Base-by-base conservation (phyloP, 2,888 invertebrate species). In the Caenorhabditis japonica region DNA sequence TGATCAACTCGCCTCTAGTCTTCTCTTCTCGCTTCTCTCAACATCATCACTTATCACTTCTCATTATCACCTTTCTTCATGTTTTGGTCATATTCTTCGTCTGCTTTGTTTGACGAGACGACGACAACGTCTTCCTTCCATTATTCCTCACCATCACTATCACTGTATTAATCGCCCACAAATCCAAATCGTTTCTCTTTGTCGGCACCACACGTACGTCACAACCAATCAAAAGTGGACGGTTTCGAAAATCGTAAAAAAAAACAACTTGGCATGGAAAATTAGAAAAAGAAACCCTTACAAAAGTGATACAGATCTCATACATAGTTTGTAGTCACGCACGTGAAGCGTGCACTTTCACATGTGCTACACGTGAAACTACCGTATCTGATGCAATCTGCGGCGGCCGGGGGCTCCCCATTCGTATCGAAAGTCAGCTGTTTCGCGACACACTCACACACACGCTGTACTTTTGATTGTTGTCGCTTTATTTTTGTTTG, bases 321-420 rank as follows among this genome's bases (percentile, higher is more conserved):
- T n/a, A n/a, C n/a, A n/a, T n/a, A n/a, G n/a, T n/a, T n/a, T n/a
- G n/a, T n/a, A n/a, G n/a, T n/a, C n/a, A n/a, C 49, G 49, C 7
- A 15, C 21, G 13, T 19, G 33, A 49, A 49, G 49, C 49, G 21
- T 49, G 46, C 30, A 27, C 41, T 60, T 38, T 53, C 62, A 46
- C 53, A 53, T 62, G 62, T 25, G 27, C 17, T n/a, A 38, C 62
- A 62, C 55, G 62, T 62, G 62, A 17, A 46, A 13, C 62, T 44
- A 62, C 62, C 39, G 62, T 53, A 62, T 55, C 62, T 62, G 62
- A 62, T 62, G 62, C 62, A 62, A 62, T 62, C 36, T 62, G 23
- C 38, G 36, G 21, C 21, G 34, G 43, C 46, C 27, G 15, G 8
- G 36, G 13, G 17, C 10, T 23, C 33, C 5, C 51, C 53, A 62